These are phyloP conservation scores for Heliangelus exortis DNA, from an alignment of 2,797 vertebrate species.

Conservation along the genomic window DNA sequence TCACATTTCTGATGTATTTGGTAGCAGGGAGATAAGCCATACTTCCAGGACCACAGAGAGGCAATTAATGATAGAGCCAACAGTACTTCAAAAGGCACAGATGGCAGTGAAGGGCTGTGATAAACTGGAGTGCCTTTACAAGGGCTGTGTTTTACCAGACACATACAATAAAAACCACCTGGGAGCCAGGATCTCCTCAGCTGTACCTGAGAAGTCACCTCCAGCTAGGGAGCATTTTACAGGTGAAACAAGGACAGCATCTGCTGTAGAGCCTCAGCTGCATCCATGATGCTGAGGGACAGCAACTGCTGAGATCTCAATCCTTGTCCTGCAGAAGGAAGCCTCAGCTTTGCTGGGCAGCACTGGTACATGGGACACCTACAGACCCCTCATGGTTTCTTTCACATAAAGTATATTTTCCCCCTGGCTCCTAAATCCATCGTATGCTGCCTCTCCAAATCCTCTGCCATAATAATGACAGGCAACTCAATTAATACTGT, in stretches of 20 bases:
- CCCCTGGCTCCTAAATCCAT: not conserved
- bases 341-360: accelerated
- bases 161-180: not conserved
- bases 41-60: not conserved
- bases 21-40: not conserved
- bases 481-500: not conserved
- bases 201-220: not conserved
- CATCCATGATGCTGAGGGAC: not conserved
- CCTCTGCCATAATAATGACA: not conserved
- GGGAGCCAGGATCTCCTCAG: not conserved
- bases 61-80: not conserved
- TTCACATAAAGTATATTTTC: not conserved
- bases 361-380: not conserved
- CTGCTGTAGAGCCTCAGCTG: not conserved
- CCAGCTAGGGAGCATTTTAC: not conserved
- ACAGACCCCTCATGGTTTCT: not conserved
- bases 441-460: not conserved
- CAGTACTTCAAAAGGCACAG: not conserved
- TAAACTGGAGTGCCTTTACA: accelerated
- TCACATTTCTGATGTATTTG: not conserved
- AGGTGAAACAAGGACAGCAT: not conserved
- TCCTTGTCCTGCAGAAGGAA: not conserved
- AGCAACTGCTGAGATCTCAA: not conserved
- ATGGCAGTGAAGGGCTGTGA: not conserved
- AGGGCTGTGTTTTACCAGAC: not conserved